These are phyloP conservation scores for Calephelis virginiensis DNA, from an alignment of 1,140 invertebrate genomes.

Conservation along the genomic window DNA sequence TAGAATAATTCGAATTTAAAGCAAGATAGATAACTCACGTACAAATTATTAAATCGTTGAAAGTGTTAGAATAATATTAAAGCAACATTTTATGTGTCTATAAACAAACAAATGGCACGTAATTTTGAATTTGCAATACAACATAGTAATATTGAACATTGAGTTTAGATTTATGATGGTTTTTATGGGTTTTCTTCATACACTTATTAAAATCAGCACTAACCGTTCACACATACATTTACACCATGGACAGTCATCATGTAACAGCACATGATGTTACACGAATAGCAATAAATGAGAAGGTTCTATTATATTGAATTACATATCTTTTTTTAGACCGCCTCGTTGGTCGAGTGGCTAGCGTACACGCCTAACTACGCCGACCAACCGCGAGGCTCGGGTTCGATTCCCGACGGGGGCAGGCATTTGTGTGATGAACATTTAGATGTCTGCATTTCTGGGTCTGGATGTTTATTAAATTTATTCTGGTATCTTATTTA, in stretches of 20 bases:
- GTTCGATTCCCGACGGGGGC: too few species aligned
- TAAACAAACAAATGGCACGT: slow-evolving; percentile 9
- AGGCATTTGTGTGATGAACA: too few species aligned
- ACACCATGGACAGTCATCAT: background rate
- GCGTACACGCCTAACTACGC: too few species aligned
- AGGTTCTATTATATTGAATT: background rate
- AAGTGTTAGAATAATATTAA: background rate
- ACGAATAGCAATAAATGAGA: background rate
- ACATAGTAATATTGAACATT: slow-evolving; percentile 4
- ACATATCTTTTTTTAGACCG: too few species aligned
- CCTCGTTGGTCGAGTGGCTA: too few species aligned
- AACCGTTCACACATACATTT: background rate
- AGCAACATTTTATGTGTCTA: slow-evolving; percentile 6
- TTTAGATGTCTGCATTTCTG: too few species aligned
- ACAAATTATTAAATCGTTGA: background rate
- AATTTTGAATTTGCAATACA: slow-evolving; percentile 7
- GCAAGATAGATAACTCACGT: slow-evolving; percentile 5
- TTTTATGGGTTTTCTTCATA: slow-evolving; percentile 2
- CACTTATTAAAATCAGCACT: background rate
- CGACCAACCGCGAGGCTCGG: too few species aligned
- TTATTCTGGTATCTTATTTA: too few species aligned
- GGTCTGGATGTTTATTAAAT: too few species aligned
- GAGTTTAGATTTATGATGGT: slow-evolving; percentile 1
- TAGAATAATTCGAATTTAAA: background rate
- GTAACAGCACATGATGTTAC: background rate